These are phyloP conservation scores for Brachypteracias leptosomus DNA, from an alignment of 2,113 vertebrate genomes.

Conservation along the genomic window DNA sequence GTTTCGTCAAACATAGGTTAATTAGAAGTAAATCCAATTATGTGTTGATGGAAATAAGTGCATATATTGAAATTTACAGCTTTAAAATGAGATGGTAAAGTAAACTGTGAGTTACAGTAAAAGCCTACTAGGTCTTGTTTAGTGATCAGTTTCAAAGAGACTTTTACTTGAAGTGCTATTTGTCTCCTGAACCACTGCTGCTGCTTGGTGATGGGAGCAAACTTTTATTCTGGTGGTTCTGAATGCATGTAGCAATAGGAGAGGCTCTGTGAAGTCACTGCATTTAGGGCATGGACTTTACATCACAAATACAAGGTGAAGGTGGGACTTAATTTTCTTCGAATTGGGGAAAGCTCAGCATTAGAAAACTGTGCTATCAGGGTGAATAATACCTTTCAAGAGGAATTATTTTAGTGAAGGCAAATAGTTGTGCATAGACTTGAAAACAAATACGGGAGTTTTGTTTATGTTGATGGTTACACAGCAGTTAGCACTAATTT, in stretches of 20 bases:
- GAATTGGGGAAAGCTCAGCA: not conserved
- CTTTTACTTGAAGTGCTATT: not conserved
- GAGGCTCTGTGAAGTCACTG: not conserved
- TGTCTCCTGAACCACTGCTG: not conserved
- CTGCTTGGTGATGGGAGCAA: not conserved
- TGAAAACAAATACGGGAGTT: constrained; percentile 25
- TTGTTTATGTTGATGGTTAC: constrained; percentile 19
- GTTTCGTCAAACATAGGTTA: constrained; percentile 62
- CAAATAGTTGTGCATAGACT: not conserved
- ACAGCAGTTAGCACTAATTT: constrained; percentile 42
- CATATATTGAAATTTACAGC: constrained; percentile 46
- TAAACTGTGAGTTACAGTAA: constrained; percentile 30
- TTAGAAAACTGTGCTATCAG: not conserved
- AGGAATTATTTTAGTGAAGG: not conserved
- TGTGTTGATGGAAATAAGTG: constrained; percentile 31
- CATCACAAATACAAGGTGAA: not conserved
- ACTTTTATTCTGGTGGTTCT: not conserved
- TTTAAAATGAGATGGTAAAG: constrained; percentile 54
- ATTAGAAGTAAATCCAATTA: constrained; percentile 68
- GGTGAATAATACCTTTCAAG: not conserved
- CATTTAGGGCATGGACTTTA: not conserved
- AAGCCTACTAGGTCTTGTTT: constrained; percentile 11
- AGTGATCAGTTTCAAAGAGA: constrained; percentile 13
- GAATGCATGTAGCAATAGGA: not conserved
- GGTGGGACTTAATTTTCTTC: not conserved